These are phyloP conservation scores for Aleiodes alternator DNA, from an alignment of 2,888 invertebrate genomes.

Conservation along the genomic window DNA sequence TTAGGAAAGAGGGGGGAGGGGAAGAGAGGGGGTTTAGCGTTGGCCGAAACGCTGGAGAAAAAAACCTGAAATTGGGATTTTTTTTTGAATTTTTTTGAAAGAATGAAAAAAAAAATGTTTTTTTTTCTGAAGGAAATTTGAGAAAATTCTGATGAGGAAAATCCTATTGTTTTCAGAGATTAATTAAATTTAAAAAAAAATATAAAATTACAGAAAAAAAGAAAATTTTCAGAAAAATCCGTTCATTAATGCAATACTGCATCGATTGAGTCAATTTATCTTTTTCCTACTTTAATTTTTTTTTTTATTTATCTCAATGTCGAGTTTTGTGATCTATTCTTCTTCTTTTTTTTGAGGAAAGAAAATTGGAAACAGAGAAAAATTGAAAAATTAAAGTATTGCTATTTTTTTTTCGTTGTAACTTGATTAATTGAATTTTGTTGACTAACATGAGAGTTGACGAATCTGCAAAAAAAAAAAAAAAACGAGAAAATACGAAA, in stretches of 20 bases:
- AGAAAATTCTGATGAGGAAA: conserved; percentile 1
- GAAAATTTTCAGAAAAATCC: conserved; percentile 35
- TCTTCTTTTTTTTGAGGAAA: not conserved
- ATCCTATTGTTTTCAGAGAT: conserved; percentile 15
- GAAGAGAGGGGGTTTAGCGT: not conserved
- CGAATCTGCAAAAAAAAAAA: not conserved
- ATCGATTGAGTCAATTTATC: conserved; percentile 41
- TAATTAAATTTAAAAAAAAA: too few species aligned
- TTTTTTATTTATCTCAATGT: too few species aligned
- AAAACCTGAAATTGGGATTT: not conserved
- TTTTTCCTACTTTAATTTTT: conserved; percentile 5
- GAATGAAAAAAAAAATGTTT: not conserved
- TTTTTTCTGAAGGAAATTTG: conserved; percentile 36
- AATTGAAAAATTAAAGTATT: not conserved
- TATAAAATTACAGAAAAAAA: too few species aligned
- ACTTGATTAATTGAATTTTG: not conserved
- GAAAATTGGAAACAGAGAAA: not conserved
- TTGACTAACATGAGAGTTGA: not conserved
- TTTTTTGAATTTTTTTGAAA: not conserved
- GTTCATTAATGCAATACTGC: conserved; percentile 39
- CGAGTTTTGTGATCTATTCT: conserved; percentile 3
- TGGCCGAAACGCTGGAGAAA: conserved; percentile 32
- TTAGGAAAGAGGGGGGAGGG: not conserved
- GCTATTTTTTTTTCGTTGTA: not conserved
- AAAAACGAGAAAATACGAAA: not conserved